Evolutionary conservation across 2,797 vertebrate species (phyloP), one percentile per base, ranked within the genome.

Genomic region (Gymnopithys bicolor): DNA sequence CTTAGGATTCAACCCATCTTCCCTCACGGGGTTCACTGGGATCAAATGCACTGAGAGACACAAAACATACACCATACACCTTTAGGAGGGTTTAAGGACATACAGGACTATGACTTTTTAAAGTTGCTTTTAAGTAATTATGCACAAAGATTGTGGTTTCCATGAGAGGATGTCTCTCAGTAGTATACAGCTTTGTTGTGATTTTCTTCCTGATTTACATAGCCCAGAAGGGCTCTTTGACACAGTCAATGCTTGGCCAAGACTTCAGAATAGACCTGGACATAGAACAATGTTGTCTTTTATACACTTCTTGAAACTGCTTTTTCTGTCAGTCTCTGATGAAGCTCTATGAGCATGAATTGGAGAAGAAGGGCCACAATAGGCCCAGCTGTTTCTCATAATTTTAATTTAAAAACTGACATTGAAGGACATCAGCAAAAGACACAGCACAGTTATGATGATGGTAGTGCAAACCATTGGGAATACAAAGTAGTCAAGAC

Each of bases 11-110:
- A 96, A 73, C 64, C 80, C 98, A 97, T 98, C 97, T 67, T 98
- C 98, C 94, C 97, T 97, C 41, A 98, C 67, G 2, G 98, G 95
- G 23, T 97, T 98, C 56, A 97, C 97, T 5, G 99, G 99, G 84
- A 99, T 99, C 90, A 99, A 98, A 95, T 99, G 99, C 95, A 99
- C 99, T 99, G 94, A 53, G 95, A 97, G 79, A 86, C 24, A 96
- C 19, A 90, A 78, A 87, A 67, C 11, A 62, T 1, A 58, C 3
- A 69, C 13, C 32, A 33, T 2, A 25, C 2, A 43, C 2, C 25
- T 68, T 91, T n/a, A 90, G 30, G 17, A 84, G 17, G 8, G 8
- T 69, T 78, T 24, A 76, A 49, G 24, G 30, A 67, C 32, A 27
- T n/a, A 25, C 0, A 30, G 24, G 11, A 82, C 15, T 52, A 25